phyloP scores from a whole-genome alignment of 2,888 invertebrate species.

The Trachelus iudaicus region DNA sequence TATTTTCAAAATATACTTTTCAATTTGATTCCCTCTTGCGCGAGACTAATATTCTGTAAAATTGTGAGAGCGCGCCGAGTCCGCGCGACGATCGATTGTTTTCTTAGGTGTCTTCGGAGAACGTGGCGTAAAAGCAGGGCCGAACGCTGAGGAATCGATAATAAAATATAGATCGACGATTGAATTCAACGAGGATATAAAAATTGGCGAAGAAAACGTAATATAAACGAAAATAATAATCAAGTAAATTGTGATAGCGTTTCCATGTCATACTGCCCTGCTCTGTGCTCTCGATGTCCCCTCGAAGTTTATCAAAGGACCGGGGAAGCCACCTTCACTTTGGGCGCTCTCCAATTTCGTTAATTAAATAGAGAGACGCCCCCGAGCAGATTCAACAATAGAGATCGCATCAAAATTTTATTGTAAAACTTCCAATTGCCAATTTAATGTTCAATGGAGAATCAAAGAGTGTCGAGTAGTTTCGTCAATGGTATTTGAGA shows the following conservation, averaged over 20 bases:
- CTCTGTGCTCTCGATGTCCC: slow-evolving; percentile 35
- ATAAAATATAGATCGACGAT: not conserved
- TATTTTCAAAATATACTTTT: not conserved
- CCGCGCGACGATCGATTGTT: not conserved
- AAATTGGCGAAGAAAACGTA: slow-evolving; percentile 7
- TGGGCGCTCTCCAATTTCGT: not conserved
- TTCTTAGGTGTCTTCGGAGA: not conserved
- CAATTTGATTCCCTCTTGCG: not conserved
- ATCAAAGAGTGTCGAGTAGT: not conserved
- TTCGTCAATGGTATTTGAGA: not conserved
- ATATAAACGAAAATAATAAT: slow-evolving; percentile 11
- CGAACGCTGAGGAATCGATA: not conserved
- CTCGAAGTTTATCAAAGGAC: not conserved
- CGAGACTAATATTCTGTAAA: not conserved
- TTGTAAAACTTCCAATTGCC: not conserved
- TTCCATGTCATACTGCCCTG: slow-evolving; percentile 46
- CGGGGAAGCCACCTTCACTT: not conserved
- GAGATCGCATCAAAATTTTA: not conserved
- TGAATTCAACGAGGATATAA: not conserved
- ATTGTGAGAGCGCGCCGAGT: not conserved
- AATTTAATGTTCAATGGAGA: not conserved
- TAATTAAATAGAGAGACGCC: not conserved
- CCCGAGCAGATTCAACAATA: not conserved
- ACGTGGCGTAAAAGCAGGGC: not conserved
- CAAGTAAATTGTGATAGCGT: slow-evolving; percentile 32